Evolutionary conservation across 1,140 invertebrate genomes (phyloP).

Genomic region (Mamestra configurata): DNA sequence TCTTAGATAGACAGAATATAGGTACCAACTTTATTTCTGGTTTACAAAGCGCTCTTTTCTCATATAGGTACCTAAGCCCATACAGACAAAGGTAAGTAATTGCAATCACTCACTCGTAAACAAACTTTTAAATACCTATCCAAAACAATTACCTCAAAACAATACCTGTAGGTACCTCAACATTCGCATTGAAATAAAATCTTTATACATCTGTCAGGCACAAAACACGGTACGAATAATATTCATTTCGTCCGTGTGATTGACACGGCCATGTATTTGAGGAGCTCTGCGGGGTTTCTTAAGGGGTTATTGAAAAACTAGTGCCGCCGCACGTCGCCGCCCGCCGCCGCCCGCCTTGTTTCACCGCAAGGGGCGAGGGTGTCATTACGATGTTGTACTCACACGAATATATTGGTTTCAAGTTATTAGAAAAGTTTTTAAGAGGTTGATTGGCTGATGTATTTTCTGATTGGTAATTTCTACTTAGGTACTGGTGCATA

Average conservation of each 20-base stretch:
- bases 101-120: not conserved
- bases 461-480: not conserved
- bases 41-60: too few species aligned
- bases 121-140: not conserved
- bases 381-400: constrained; percentile 19
- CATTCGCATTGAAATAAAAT: constrained; percentile 49
- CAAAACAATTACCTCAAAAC: constrained; percentile 22
- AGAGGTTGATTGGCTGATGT: not conserved
- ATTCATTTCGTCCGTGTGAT: constrained; percentile 75
- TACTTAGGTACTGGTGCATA: too few species aligned
- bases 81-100: too few species aligned
- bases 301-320: constrained; percentile 81
- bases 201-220: constrained; percentile 71
- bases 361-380: constrained; percentile 72
- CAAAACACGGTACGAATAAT: constrained; percentile 60
- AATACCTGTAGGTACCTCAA: constrained; percentile 32
- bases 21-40: too few species aligned
- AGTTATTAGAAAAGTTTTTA: constrained; percentile 27
- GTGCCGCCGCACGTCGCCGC: constrained; percentile 64
- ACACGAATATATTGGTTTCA: not conserved
- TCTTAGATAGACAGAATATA: too few species aligned
- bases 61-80: too few species aligned
- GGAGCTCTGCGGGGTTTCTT: constrained; percentile 77
- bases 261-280: constrained; percentile 80
- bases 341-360: constrained; percentile 71